Conservation (phyloP, 2,888 invertebrate species). For the Drosophila lutescens region DNA sequence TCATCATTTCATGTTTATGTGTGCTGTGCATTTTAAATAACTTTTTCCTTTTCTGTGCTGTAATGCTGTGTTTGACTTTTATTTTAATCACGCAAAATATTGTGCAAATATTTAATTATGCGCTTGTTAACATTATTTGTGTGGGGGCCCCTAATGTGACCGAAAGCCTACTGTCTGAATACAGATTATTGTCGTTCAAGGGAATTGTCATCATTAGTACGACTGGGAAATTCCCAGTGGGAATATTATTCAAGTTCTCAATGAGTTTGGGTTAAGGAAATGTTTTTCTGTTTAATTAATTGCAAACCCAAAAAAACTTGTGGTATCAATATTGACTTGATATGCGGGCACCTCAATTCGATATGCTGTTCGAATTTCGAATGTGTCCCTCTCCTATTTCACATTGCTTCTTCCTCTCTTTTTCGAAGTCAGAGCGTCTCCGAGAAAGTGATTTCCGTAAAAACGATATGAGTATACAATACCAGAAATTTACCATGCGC, state of each 20-base stretch:
- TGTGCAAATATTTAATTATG: conserved; percentile 74
- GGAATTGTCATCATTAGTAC: conserved; percentile 9
- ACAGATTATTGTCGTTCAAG: conserved; percentile 36
- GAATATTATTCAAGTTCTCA: neutral
- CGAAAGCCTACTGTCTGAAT: conserved; percentile 30
- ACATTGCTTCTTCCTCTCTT: too few relatives aligned
- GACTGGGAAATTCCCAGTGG: too few relatives aligned
- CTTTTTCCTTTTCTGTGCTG: conserved; percentile 23
- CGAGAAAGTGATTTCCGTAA: too few relatives aligned
- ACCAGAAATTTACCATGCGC: too few relatives aligned
- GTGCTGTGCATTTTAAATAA: conserved; percentile 67
- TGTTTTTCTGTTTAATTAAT: neutral
- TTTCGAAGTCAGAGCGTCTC: too few relatives aligned
- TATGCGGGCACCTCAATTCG: too few relatives aligned
- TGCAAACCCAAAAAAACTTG: neutral
- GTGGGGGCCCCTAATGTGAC: conserved; percentile 51
- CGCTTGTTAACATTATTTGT: conserved; percentile 75
- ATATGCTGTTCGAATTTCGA: too few relatives aligned
- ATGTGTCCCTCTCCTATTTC: too few relatives aligned
- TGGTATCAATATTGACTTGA: too few relatives aligned
- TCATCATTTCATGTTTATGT: conserved; percentile 58
- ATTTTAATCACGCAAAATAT: conserved; percentile 74
- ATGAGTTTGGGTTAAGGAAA: too few relatives aligned
- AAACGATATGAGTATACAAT: too few relatives aligned
- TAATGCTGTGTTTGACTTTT: conserved; percentile 56